Evolutionary conservation across 2,113 vertebrate species (phyloP).

Genomic region (Ciconia boyciana): DNA sequence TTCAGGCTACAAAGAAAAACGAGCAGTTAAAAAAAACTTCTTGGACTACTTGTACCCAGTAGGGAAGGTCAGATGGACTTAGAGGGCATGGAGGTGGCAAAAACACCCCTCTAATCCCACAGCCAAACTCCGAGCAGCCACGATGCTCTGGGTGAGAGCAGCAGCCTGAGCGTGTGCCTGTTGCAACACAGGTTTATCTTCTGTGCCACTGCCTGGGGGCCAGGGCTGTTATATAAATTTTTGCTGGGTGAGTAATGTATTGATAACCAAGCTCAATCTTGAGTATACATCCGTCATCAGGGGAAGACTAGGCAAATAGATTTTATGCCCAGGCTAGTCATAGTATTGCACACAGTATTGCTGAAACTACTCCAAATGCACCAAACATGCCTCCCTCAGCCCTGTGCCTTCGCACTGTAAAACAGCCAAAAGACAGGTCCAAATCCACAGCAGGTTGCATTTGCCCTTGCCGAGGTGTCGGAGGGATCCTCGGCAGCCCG

Average conservation of each 20-base stretch:
- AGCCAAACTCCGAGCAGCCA: not conserved
- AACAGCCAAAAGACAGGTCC: not conserved
- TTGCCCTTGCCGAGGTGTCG: not conserved
- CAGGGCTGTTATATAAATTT: not conserved
- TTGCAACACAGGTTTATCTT: not conserved
- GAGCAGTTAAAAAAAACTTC: not conserved
- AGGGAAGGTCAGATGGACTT: not conserved
- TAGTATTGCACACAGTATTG: not conserved
- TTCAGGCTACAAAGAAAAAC: not conserved
- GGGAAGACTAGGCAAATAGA: not conserved
- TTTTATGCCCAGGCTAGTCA: constrained; percentile 6
- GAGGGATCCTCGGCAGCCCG: not conserved
- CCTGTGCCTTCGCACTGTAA: accelerated
- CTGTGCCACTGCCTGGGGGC: not conserved
- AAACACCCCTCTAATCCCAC: not conserved
- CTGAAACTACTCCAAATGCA: not conserved
- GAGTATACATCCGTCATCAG: not conserved
- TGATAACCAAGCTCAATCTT: not conserved
- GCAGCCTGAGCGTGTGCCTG: not conserved
- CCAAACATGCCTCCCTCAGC: not conserved
- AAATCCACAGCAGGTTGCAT: not conserved
- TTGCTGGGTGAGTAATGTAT: not conserved
- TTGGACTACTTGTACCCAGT: not conserved
- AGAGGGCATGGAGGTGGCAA: not conserved
- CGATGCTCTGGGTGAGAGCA: not conserved